Base-by-base conservation (phyloP, 2,113 vertebrate species). In the Salvelinus fontinalis region DNA sequence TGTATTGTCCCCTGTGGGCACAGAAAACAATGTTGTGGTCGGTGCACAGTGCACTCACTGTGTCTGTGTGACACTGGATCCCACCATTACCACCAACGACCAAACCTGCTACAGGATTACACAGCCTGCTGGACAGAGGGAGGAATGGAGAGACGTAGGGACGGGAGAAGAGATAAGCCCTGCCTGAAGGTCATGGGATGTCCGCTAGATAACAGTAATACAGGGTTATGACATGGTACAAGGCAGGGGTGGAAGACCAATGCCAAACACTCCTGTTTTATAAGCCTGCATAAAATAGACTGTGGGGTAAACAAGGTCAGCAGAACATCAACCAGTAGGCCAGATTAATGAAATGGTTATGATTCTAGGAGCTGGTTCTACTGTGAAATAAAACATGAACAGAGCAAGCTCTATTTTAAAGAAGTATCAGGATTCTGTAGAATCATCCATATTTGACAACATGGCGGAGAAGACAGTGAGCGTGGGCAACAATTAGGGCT, bases 1-100 rank as follows among this genome's bases (percentile, higher is more conserved):
- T 72, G 84, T 84, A 88, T 93, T 94, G 92, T 94, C 51, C 74
- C 75, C 71, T 71, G 77, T 54, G 6, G 75, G 74, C 60, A 70
- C 22, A 79, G 80, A 84, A 83, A 79, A 93, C 86, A 91, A 91
- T 86, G 73, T 80, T 16, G 82, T 9, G 78, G 79, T 83, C 18
- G 77, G 62, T 82, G 79, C 29, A 94, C 92, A 94, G 89, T 84
- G 86, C 44, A 13, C 51, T 75, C 87, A 88, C 92, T 94, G 93
- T 93, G 87, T 82, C 79, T 79, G 71, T 39, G 82, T 44, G 81
- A 87, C 84, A 89, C 84, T 79, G 88, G 90, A 92, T 82, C 90
- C 84, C 81, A 20, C 81, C 75, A 16, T 81, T 74, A 80, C 82
- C 83, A 70, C 82, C 79, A 44, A 34, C 24, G 62, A 73, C 8